These are phyloP conservation scores for Xerus rutilus DNA, from an alignment of 2,797 vertebrate species.

Conservation along the genomic window DNA sequence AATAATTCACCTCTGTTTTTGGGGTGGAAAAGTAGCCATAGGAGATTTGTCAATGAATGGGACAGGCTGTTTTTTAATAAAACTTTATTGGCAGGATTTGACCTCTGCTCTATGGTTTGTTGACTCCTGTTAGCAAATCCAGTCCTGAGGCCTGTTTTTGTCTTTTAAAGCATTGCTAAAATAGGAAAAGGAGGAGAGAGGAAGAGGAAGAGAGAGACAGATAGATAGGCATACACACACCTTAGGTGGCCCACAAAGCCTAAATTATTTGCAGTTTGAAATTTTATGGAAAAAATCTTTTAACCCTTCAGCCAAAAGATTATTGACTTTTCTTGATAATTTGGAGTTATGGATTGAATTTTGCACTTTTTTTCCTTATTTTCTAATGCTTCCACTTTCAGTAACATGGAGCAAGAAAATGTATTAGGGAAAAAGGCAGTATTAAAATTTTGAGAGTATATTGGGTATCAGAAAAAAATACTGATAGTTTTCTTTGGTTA, in stretches of 20 bases:
- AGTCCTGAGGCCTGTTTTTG: background rate
- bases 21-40: background rate
- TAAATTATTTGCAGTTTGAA: background rate
- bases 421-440: background rate
- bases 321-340: conserved; percentile 36
- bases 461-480: background rate
- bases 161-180: background rate
- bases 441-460: background rate
- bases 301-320: background rate
- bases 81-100: conserved; percentile 43
- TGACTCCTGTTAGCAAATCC: background rate
- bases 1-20: background rate
- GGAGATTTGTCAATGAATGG: background rate
- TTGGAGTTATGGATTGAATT: conserved; percentile 49
- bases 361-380: conserved; percentile 25
- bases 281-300: background rate
- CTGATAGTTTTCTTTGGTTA: background rate
- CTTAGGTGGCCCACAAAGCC: background rate
- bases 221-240: background rate
- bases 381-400: background rate
- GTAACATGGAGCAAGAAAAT: background rate
- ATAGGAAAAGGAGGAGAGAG: background rate
- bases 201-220: background rate
- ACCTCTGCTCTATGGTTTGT: background rate
- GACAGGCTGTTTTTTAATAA: background rate